Conservation (phyloP, 92 coral and sea anemone species). For the Metridium senile region DNA sequence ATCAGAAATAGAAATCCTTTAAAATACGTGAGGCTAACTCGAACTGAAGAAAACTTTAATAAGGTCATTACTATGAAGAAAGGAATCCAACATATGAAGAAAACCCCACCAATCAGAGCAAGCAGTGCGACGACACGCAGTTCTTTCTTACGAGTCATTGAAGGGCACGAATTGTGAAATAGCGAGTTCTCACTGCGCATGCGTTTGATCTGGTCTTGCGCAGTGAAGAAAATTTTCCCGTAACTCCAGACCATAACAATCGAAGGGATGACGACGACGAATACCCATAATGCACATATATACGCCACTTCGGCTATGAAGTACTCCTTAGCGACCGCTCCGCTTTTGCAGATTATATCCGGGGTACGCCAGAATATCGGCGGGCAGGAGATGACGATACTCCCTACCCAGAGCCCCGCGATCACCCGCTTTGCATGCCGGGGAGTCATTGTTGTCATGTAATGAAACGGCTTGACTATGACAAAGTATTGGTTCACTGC, state of each 20-base stretch:
- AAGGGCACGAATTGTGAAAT: constrained; percentile 26
- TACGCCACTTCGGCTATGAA: constrained; percentile 76
- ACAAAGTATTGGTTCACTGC: constrained; percentile 87
- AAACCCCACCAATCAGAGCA: constrained; percentile 90
- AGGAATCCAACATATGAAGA: constrained; percentile 90
- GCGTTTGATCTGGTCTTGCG: constrained; percentile 73
- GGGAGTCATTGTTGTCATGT: constrained; percentile 79
- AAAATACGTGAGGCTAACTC: constrained; percentile 67
- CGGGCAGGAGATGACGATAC: constrained; percentile 78
- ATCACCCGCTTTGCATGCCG: constrained; percentile 74
- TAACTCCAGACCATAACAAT: constrained; percentile 78
- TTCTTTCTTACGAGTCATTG: constrained; percentile 68
- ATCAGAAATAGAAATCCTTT: constrained; percentile 77
- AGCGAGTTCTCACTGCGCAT: constrained; percentile 57
- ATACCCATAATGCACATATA: constrained; percentile 81
- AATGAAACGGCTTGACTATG: constrained; percentile 80
- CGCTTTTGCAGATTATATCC: constrained; percentile 84
- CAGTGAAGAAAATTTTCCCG: constrained; percentile 75
- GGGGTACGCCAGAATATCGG: constrained; percentile 89
- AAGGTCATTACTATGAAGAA: constrained; percentile 89
- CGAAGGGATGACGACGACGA: constrained; percentile 86
- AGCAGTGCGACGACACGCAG: constrained; percentile 89
- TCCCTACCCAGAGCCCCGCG: constrained; percentile 81
- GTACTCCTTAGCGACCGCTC: constrained; percentile 76
- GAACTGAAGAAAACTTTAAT: constrained; percentile 70